A percentile compares a stretch with the other conserved stretches of the same genome.
Conservation (phyloP, 2,113 vertebrate genomes). For the Sphyrna mokarran region DNA sequence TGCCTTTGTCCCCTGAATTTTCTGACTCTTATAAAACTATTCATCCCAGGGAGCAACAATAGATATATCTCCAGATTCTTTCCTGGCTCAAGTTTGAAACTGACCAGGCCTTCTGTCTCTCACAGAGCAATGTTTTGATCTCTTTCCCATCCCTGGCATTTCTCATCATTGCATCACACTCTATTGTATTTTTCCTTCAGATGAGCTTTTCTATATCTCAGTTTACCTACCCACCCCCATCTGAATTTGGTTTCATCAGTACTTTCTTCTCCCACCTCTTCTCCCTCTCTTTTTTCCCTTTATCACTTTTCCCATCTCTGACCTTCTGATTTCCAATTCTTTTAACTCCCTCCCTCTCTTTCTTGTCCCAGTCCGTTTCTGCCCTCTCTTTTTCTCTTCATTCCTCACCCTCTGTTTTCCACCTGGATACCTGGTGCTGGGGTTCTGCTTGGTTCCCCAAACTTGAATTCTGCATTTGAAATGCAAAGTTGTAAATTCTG, state of each 20-base stretch:
- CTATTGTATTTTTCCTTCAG: background rate
- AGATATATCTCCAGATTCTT: background rate
- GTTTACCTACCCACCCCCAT: background rate
- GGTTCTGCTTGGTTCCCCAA: background rate
- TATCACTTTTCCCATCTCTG: background rate
- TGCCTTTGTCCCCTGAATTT: background rate
- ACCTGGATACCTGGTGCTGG: background rate
- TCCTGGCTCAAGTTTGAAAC: background rate
- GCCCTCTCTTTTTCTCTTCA: background rate
- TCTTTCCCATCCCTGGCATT: background rate
- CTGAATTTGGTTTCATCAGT: background rate
- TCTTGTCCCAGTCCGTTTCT: background rate
- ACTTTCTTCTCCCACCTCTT: background rate
- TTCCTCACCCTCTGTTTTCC: background rate
- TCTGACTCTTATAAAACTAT: background rate
- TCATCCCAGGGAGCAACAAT: background rate
- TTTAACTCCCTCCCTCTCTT: background rate
- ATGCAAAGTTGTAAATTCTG: background rate
- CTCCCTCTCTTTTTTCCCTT: background rate
- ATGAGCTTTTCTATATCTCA: background rate
- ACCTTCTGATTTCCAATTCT: background rate
- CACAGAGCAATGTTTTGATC: background rate
- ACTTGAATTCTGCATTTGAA: background rate
- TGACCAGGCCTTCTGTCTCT: background rate
- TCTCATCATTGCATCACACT: background rate